Base-by-base conservation (phyloP, 2,888 invertebrate genomes). In the Diarsia brunnea region DNA sequence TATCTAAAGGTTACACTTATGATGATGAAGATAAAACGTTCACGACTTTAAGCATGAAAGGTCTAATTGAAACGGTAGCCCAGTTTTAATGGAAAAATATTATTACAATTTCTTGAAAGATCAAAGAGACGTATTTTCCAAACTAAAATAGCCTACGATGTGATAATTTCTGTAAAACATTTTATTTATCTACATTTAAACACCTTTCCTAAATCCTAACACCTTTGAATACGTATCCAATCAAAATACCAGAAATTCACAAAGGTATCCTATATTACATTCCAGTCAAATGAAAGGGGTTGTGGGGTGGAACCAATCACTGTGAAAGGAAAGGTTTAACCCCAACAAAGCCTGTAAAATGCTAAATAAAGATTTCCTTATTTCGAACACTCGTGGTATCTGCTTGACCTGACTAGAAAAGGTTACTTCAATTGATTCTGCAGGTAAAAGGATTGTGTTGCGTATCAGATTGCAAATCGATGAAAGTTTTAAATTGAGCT, bases 291-390 rank as follows among this genome's bases (percentile, higher is more conserved):
- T 82, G 84, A 89, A 89, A 90, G 80, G 81, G 87, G 88, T 88
- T 84, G 84, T 84, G 61, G 77, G 88, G 89, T 88, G 84, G 88
- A 90, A 90, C 90, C 91, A 94, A 95, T 95, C 93, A 94, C 89
- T 87, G 89, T 92, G 90, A 94, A 93, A 93, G 94, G 91, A 89
- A 85, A 89, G 90, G 90, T 89, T 90, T 90, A 89, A 90, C 92
- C 91, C 88, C 88, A 89, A 90, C 89, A 89, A 87, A 85, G 86
- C 89, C 85, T 87, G 85, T 85, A 87, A 90, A 89, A 89, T 88
- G 88, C 90, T 90, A 92, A 91, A 93, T 90, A 91, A 89, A 90
- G 87, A 87, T 88, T 89, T 87, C 85, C 89, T 89, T 90, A 87
- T 85, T 88, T 87, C 87, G 89, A 89, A 90, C 84, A 87, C 86